Evolutionary conservation across 2,113 vertebrate genomes (phyloP).

Genomic region (Indicator maculatus): DNA sequence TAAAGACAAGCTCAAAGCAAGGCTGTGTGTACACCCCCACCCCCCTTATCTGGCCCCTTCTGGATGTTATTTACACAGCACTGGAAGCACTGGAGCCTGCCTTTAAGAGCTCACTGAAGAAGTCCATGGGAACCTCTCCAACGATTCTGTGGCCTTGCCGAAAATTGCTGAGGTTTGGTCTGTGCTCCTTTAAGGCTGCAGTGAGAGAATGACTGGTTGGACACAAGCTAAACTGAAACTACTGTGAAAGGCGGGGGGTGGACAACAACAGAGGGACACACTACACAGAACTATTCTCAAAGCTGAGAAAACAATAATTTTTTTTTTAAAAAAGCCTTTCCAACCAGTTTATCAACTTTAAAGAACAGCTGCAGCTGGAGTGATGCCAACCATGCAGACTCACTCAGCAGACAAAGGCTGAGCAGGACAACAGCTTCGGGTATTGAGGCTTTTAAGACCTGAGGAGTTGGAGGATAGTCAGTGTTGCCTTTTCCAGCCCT

Average conservation of each 20-base stretch:
- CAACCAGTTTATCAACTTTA: conserved; percentile 24
- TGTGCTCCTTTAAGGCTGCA: conserved; percentile 25
- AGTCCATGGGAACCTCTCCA: conserved; percentile 53
- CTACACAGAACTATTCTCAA: background rate
- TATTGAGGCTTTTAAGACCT: conserved; percentile 41
- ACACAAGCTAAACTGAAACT: background rate
- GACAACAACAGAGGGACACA: too few species aligned
- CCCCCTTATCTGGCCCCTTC: conserved; percentile 14
- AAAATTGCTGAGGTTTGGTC: conserved; percentile 44
- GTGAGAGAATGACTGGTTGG: background rate
- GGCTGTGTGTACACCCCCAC: background rate
- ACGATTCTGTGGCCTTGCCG: background rate
- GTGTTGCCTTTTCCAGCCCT: conserved; percentile 5
- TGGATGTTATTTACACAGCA: conserved; percentile 36
- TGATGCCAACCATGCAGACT: conserved; percentile 30
- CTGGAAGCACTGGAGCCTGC: background rate
- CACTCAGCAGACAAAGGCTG: conserved; percentile 24
- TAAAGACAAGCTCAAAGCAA: background rate
- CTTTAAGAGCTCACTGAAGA: conserved; percentile 36
- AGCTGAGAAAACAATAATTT: conserved; percentile 16
- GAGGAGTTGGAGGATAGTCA: background rate
- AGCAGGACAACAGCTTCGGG: conserved; percentile 3
- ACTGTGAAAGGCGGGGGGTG: background rate
- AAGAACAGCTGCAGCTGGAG: conserved; percentile 60
- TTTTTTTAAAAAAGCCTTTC: background rate